Conservation (phyloP, 1,140 invertebrate genomes). For the Caenorhabditis latens region DNA sequence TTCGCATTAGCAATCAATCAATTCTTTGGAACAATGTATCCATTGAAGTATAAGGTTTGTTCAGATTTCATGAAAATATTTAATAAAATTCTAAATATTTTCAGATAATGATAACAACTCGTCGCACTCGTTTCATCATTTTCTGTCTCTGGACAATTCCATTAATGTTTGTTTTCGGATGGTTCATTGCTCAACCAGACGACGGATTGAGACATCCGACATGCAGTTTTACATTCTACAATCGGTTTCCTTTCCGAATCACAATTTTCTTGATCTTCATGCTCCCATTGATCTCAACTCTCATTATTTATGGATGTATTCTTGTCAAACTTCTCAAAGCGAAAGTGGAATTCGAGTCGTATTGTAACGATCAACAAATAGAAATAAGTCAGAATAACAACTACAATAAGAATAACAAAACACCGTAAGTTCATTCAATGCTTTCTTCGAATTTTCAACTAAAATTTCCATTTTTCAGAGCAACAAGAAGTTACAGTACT, state of each 20-base stretch:
- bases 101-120: slow-evolving; percentile 72
- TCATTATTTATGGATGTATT: slow-evolving; percentile 70
- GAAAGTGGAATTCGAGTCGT: slow-evolving; percentile 70
- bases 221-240: slow-evolving; percentile 70
- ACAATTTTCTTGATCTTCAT: slow-evolving; percentile 72
- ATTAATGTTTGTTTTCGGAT: slow-evolving; percentile 64
- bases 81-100: neutral
- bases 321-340: slow-evolving; percentile 68
- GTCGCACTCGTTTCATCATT: slow-evolving; percentile 69
- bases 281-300: slow-evolving; percentile 68
- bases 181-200: slow-evolving; percentile 58
- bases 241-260: slow-evolving; percentile 71
- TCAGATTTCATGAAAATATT: neutral
- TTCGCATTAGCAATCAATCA: slow-evolving; percentile 74
- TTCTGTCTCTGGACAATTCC: slow-evolving; percentile 69
- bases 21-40: slow-evolving; percentile 72
- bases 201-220: slow-evolving; percentile 53
- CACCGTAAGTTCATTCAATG: slow-evolving; percentile 2
- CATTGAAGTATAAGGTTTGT: slow-evolving; percentile 71
- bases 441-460: no score
- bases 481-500: slow-evolving; percentile 31
- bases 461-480: neutral
- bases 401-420: slow-evolving; percentile 2
- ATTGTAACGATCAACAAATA: slow-evolving; percentile 13
- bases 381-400: slow-evolving; percentile 9